These are phyloP conservation scores for Lepidothrix coronata DNA, from an alignment of 2,113 vertebrate genomes.

Conservation along the genomic window DNA sequence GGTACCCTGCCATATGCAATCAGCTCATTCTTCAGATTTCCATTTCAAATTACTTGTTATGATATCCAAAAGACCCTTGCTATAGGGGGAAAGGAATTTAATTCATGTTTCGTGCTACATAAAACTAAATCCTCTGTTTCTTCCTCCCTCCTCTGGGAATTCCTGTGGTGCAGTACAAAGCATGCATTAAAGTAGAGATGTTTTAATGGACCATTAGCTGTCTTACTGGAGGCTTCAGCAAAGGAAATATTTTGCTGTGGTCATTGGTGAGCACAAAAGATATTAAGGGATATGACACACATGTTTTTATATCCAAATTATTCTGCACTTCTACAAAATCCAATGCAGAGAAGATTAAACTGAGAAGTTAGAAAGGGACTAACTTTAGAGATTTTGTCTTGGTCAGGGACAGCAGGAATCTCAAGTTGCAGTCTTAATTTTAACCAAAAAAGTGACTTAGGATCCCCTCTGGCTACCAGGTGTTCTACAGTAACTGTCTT, in stretches of 20 bases:
- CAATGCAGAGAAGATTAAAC: neutral
- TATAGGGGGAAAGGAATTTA: neutral
- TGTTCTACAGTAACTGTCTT: neutral
- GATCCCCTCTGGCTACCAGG: neutral
- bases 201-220: constrained; percentile 12
- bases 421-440: neutral
- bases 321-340: neutral
- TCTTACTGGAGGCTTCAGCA: neutral
- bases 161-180: neutral
- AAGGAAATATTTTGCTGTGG: constrained; percentile 9
- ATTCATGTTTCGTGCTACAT: neutral
- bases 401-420: neutral
- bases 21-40: neutral
- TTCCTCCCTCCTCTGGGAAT: neutral
- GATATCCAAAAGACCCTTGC: neutral
- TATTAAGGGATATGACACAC: neutral
- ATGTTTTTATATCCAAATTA: neutral
- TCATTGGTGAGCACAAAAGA: neutral
- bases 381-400: neutral
- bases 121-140: constrained; percentile 12
- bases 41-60: neutral
- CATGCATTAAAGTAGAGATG: neutral
- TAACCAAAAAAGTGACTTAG: neutral
- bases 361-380: neutral
- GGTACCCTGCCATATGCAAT: neutral